Base-by-base conservation (phyloP, 2,888 invertebrate species). In the Phoronis australis region DNA sequence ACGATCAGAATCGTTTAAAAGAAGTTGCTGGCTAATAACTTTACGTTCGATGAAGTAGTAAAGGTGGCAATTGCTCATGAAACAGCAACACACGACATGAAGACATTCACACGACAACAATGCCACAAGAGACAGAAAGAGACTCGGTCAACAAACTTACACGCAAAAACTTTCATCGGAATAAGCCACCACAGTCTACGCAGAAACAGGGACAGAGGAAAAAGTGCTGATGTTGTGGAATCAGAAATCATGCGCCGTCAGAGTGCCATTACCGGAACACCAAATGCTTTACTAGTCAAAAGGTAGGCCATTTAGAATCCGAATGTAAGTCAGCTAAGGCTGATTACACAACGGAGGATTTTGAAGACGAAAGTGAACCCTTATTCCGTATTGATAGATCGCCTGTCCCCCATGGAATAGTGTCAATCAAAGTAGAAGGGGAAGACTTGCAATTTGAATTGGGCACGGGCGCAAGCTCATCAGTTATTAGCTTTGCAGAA, bases 261-360 rank as follows among this genome's bases (percentile, higher is more conserved):
- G 44, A 26, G 6, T 44, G 27, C 27, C n/a, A n/a, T 15, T 22
- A 35, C 44, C 24, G 12, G 27, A 26, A 26, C 12, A 23, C 25
- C 4, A 31, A 44, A 37, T 44, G 44, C 22, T 37, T 21, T 22
- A 31, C n/a, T 18, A 31, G 44, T 15, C 35, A 31, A 18, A 26
- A 44, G 12, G 31, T 31, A 4, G 44, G 44, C 2, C 44, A 44
- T 23, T 23, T 44, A 31, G n/a, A 44, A 15, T n/a, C 4, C 20
- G 18, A 15, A 6, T 39, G 39, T 20, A 12, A 20, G 39, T n/a
- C n/a, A n/a, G n/a, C n/a, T n/a, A n/a, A n/a, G n/a, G n/a, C n/a
- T n/a, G n/a, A n/a, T n/a, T n/a, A n/a, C n/a, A n/a, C n/a, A n/a
- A n/a, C n/a, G n/a, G n/a, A n/a, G n/a, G n/a, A n/a, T n/a, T n/a